Percentiles rank a stretch among this genome's conserved stretches.
Conservation (phyloP, 2,888 invertebrate genomes). For the Diarsia mendica region DNA sequence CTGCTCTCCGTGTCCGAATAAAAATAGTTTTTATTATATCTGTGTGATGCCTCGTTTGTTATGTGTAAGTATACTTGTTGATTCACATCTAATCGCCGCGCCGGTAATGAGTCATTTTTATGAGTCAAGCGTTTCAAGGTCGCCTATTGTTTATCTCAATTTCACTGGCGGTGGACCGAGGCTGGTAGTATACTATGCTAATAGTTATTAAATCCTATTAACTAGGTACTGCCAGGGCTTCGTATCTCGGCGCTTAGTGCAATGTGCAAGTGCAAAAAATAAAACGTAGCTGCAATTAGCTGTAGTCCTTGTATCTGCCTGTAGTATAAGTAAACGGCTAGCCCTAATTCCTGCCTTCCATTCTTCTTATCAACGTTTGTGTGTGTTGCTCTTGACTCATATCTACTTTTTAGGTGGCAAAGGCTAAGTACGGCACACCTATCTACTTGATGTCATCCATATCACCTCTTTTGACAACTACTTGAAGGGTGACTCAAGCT, state of each 20-base stretch:
- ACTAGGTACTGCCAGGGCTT: conserved; percentile 54
- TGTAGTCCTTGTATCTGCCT: background rate
- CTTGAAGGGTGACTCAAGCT: conserved; percentile 14
- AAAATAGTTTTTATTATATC: conserved; percentile 21
- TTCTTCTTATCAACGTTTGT: conserved; percentile 11
- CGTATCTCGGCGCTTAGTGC: conserved; percentile 38
- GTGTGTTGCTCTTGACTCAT: background rate
- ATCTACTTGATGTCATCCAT: conserved; percentile 25
- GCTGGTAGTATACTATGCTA: no score
- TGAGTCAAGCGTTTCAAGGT: conserved; percentile 57
- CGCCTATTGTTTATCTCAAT: conserved; percentile 60
- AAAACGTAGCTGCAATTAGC: conserved; percentile 23
- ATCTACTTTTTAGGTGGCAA: background rate
- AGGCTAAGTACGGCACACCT: background rate
- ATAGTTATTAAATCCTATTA: conserved; percentile 64
- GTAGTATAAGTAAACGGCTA: background rate
- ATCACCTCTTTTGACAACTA: conserved; percentile 7
- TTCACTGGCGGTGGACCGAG: conserved; percentile 38
- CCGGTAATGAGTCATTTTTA: conserved; percentile 49
- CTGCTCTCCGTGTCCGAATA: conserved; percentile 37
- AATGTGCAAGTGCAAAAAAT: conserved; percentile 8
- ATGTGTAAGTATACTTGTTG: conserved; percentile 60
- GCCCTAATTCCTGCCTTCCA: background rate
- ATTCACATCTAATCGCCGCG: conserved; percentile 41
- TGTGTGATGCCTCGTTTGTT: conserved; percentile 55